Conservation (phyloP, 2,113 vertebrate genomes). For the Poicephalus gulielmi region DNA sequence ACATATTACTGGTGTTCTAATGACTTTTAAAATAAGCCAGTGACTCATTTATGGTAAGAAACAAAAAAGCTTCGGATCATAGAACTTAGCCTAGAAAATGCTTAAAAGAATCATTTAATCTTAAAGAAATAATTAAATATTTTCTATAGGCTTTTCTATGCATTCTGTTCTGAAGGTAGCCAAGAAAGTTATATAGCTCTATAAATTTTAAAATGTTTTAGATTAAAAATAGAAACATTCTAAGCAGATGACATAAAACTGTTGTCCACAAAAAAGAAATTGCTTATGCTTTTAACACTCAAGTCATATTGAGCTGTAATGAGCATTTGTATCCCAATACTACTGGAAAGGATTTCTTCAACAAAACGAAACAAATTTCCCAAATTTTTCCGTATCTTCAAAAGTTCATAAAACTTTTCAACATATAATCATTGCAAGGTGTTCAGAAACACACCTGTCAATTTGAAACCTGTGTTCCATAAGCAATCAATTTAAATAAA, state of each 20-base stretch:
- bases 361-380: not conserved
- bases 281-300: not conserved
- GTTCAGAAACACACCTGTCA: not conserved
- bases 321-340: not conserved
- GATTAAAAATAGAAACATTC: not conserved
- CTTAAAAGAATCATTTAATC: not conserved
- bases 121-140: not conserved
- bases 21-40: not conserved
- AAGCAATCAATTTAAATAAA: constrained; percentile 5
- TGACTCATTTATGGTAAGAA: not conserved
- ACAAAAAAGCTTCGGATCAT: not conserved
- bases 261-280: not conserved
- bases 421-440: not conserved
- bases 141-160: not conserved
- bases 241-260: not conserved
- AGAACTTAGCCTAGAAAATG: not conserved
- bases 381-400: not conserved
- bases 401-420: not conserved
- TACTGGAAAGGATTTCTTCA: constrained; percentile 1
- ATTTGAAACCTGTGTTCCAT: not conserved
- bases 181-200: not conserved
- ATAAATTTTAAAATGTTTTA: not conserved
- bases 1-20: not conserved
- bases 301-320: not conserved
- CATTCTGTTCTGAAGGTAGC: not conserved